Evolutionary conservation across 1,140 invertebrate species (phyloP), one percentile per base, ranked within the genome.

Genomic region (Drosophila neocordata): DNA sequence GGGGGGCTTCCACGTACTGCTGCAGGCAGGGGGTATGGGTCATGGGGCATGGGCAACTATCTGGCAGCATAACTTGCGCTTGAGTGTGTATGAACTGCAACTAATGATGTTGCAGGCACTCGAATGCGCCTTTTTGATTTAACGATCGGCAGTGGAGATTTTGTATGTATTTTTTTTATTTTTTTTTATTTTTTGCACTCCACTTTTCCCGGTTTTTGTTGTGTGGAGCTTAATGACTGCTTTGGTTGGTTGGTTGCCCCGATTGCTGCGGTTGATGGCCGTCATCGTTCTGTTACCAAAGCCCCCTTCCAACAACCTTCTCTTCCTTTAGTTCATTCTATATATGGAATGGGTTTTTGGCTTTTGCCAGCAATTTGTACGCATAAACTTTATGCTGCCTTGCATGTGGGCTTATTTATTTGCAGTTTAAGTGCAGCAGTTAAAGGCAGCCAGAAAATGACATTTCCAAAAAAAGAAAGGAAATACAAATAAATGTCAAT

Each of bases 91-190:
- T 87, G 82, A 88, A 77, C 83, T 88, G 79, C 83, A 83, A 88
- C 83, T 88, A 88, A 88, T 88, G 83, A 88, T 88, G 79, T 88
- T 88, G 79, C 83, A 88, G 82, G 83, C 83, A 88, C 79, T 88
- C 83, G 69, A 77, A 88, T 82, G 78, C 83, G 79, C 72, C 74
- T 82, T 87, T 85, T 87, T 87, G 82, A 87, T 82, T 87, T 87
- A 85, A 85, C 81, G 81, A 87, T 85, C 82, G 81, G 64, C 15
- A 55, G 34, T 27, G 20, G 73, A 34, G 31, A 56, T 56, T 34
- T 38, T 75, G 18, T 31, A 31, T 31, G 31, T 37, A 44, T 68
- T 67, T 31, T 63, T 83, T 83, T 63, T 66, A 44, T 35, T 13
- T 31, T 11, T 31, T 31, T 37, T 31, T 56, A 52, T 48, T 57